Percentiles rank a stretch among this genome's conserved stretches.
Evolutionary conservation across 2,113 vertebrate species (phyloP).

Genomic region (Aegotheles bennettii): DNA sequence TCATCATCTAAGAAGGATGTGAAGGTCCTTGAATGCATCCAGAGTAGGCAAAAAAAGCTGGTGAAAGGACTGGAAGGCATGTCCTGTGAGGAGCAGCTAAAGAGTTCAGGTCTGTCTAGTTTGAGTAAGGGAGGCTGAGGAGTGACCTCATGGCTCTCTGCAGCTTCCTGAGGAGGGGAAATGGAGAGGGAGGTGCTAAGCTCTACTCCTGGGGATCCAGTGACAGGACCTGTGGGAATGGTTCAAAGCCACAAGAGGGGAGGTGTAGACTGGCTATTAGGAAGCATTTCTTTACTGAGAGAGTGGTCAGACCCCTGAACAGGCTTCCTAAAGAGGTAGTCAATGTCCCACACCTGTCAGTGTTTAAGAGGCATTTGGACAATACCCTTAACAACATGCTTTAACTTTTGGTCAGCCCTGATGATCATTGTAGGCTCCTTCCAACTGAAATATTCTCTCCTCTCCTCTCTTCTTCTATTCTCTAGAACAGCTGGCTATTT

Average conservation of each 20-base stretch:
- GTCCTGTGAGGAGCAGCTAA: neutral
- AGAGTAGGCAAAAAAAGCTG: neutral
- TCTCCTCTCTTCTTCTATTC: no score
- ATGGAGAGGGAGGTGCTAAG: rapidly evolving
- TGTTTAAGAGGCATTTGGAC: neutral
- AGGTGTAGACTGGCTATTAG: neutral
- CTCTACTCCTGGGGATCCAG: neutral
- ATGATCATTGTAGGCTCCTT: neutral
- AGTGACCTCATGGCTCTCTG: no score
- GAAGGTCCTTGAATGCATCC: neutral
- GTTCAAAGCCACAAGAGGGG: neutral
- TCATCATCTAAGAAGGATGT: neutral
- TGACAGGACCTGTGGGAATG: rapidly evolving
- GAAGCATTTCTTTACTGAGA: rapidly evolving
- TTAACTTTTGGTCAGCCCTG: neutral
- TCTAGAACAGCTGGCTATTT: neutral
- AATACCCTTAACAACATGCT: neutral
- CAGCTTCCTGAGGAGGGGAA: neutral
- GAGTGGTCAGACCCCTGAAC: neutral
- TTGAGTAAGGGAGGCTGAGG: neutral
- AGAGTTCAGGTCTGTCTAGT: neutral
- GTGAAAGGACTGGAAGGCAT: neutral
- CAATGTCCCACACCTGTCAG: rapidly evolving
- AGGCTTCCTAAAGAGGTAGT: neutral
- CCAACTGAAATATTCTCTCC: neutral